Evolutionary conservation across 2,888 invertebrate species (phyloP).

Genomic region (Amiota mariae): DNA sequence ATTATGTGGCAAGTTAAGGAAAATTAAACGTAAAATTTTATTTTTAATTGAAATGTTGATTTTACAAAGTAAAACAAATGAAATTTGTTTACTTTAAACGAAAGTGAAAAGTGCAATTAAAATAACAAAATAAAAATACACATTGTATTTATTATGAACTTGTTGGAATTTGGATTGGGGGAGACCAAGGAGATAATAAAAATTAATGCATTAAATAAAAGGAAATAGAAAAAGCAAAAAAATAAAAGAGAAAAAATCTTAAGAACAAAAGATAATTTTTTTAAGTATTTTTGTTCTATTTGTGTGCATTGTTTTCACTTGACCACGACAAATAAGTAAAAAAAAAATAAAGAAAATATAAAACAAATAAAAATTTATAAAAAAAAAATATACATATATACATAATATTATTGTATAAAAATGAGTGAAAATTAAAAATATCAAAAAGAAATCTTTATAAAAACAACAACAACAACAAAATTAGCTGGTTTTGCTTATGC

Average conservation of each 20-base stretch:
- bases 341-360: constrained; percentile 6
- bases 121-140: neutral
- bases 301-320: neutral
- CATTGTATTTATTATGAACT: neutral
- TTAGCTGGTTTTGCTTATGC: too few relatives aligned
- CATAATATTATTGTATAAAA: neutral
- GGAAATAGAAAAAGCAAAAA: constrained; percentile 31
- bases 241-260: neutral
- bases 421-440: neutral
- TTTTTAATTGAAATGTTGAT: too few relatives aligned
- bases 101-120: constrained; percentile 32
- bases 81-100: constrained; percentile 6
- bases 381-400: constrained; percentile 54
- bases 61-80: constrained; percentile 5
- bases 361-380: constrained; percentile 52
- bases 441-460: neutral
- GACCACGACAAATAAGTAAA: neutral
- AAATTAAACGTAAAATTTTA: too few relatives aligned
- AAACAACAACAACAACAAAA: too few relatives aligned
- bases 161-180: constrained; percentile 34
- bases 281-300: neutral
- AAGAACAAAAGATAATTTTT: neutral
- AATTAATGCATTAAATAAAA: constrained; percentile 22
- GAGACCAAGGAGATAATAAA: too few relatives aligned
- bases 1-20: neutral